Conservation (phyloP, 2,888 invertebrate genomes). For the Gryllus longicercus region DNA sequence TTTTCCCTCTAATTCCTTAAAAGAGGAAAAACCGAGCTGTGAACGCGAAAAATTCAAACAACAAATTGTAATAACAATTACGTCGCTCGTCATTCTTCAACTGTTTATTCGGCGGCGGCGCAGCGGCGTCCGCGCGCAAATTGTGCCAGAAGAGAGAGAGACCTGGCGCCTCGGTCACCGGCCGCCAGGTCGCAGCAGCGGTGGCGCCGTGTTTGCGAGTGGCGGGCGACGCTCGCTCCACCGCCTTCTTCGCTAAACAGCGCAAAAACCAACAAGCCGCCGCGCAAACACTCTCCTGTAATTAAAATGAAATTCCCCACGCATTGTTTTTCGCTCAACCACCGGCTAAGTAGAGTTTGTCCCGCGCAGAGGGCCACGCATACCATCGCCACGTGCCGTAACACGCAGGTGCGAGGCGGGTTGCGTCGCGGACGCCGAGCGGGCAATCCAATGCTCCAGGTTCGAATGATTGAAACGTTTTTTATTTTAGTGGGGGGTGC, state of each 20-base stretch:
- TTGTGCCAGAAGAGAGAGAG: too few relatives aligned
- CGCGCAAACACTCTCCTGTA: constrained; percentile 6
- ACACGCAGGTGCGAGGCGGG: background rate
- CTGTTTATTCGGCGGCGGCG: background rate
- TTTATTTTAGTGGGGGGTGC: too few relatives aligned
- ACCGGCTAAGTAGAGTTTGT: background rate
- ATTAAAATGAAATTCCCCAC: constrained; percentile 8
- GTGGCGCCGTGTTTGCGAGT: background rate
- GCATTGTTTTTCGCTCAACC: constrained; percentile 6
- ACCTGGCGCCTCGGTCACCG: background rate
- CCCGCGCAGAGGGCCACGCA: background rate
- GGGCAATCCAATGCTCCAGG: too few relatives aligned
- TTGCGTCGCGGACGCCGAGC: background rate
- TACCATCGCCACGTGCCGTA: too few relatives aligned
- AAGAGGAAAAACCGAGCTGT: too few relatives aligned
- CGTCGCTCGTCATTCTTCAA: background rate
- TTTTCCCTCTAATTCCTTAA: too few relatives aligned
- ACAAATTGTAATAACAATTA: too few relatives aligned
- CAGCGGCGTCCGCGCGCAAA: too few relatives aligned
- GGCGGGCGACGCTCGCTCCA: background rate
- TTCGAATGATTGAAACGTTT: too few relatives aligned
- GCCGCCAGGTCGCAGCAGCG: background rate
- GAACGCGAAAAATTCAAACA: too few relatives aligned
- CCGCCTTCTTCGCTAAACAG: constrained; percentile 8
- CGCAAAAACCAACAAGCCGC: background rate